Evolutionary conservation across 2,113 vertebrate species (phyloP), one percentile per base, ranked within the genome.

Genomic region (Ardeotis arabs): DNA sequence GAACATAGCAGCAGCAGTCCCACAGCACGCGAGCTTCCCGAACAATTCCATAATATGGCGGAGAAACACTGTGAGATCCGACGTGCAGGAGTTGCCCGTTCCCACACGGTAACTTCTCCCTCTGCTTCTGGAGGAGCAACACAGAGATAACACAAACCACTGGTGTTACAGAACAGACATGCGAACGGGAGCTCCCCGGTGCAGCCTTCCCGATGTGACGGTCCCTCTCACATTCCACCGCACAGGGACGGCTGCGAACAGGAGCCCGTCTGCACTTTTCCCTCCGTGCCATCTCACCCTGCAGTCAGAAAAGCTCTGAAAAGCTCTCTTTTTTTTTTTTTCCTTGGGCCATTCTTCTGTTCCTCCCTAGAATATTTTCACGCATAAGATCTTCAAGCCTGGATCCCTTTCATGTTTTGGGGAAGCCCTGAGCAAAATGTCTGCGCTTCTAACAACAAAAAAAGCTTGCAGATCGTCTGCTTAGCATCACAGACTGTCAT

Each of bases 11-110:
- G 78, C 37, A 89, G 74, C 82, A 89, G 62, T 74, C 28, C 44
- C 45, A 62, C 35, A 84, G 31, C 49, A 70, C 10, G 0, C 0
- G 2, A 66, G 24, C n/a, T 66, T 37, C 75, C 56, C 35, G 14
- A 14, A 1, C 2, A 37, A 9, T 39, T 67, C 68, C 37, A 23
- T 23, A 56, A 29, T 0, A 33, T 0, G 0, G 0, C 12, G 1
- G 15, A 77, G 63, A 62, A 53, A 31, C 2, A 7, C 55, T 8
- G 1, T 1, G 6, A 93, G 66, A 41, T 16, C 37, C 62, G 22
- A 25, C 0, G 2, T 9, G 37, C 39, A 60, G 78, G 58, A 59
- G 72, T 24, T 45, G n/a, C 59, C 41, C 31, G 3, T 7, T 87
- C 52, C 52, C 81, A 84, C 24, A 1, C 0, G 25, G 47, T 4